These are phyloP conservation scores for Triplophysa rosa DNA, from an alignment of 2,113 vertebrate genomes.

Conservation along the genomic window DNA sequence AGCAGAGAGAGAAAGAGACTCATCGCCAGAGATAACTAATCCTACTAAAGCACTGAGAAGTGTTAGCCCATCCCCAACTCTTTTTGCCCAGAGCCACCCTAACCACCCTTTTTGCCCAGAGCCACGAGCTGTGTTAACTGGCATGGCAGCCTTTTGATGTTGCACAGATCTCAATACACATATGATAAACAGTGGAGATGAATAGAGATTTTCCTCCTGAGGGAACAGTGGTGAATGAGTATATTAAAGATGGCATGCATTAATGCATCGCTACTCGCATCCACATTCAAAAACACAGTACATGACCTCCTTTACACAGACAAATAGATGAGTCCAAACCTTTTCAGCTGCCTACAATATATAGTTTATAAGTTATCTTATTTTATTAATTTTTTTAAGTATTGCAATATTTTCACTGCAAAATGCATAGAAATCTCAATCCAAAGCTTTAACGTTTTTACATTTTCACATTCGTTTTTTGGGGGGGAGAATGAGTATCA, in stretches of 20 bases:
- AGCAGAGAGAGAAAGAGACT: conserved; percentile 61
- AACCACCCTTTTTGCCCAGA: conserved; percentile 47
- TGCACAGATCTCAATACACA: conserved; percentile 64
- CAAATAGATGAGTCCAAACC: too few relatives aligned
- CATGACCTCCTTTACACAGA: conserved; percentile 4
- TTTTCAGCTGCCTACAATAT: too few relatives aligned
- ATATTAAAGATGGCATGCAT: conserved; percentile 71
- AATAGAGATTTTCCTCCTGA: conserved; percentile 71
- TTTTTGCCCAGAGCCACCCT: conserved; percentile 59
- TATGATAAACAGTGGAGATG: conserved; percentile 73
- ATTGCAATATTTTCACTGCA: too few relatives aligned
- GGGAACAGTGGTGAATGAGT: conserved; percentile 67
- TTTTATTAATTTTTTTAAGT: too few relatives aligned
- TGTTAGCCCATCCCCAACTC: conserved; percentile 35
- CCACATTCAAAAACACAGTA: conserved; percentile 51
- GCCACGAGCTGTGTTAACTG: conserved; percentile 70
- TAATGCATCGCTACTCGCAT: conserved; percentile 64
- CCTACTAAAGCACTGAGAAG: conserved; percentile 64
- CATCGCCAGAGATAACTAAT: conserved; percentile 63
- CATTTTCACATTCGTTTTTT: too few relatives aligned
- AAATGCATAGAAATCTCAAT: too few relatives aligned
- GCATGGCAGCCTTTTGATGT: conserved; percentile 75
- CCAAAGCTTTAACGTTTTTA: too few relatives aligned
- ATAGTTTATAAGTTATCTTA: too few relatives aligned
- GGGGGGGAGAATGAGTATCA: too few relatives aligned